These are phyloP conservation scores for Nasonia vitripennis DNA, from an alignment of 1,140 invertebrate genomes.

Conservation along the genomic window DNA sequence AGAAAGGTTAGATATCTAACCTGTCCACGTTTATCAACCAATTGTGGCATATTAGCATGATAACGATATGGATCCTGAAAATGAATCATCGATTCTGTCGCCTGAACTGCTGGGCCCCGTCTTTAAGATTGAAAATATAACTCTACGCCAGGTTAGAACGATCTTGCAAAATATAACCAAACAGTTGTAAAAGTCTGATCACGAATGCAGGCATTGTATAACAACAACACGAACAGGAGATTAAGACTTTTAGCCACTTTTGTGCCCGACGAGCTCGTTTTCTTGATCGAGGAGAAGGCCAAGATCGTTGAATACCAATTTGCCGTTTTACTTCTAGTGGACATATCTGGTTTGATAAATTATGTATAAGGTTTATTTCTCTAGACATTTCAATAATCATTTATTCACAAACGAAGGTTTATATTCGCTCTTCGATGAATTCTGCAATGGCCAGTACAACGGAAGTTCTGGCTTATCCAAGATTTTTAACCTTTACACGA, in stretches of 20 bases:
- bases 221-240: constrained; percentile 38
- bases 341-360: constrained; percentile 53
- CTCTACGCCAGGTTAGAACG: constrained; percentile 59
- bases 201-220: constrained; percentile 49
- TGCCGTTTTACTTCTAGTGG: constrained; percentile 53
- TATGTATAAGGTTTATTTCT: background rate
- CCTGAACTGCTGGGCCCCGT: constrained; percentile 61
- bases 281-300: constrained; percentile 43
- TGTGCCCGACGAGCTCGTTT: constrained; percentile 60
- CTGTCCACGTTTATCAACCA: background rate
- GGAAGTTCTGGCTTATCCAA: constrained; percentile 60
- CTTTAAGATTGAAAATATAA: constrained; percentile 49
- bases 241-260: constrained; percentile 58
- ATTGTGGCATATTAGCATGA: background rate
- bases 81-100: constrained; percentile 43
- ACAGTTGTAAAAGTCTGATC: background rate
- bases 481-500: constrained; percentile 60
- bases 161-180: background rate
- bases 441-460: constrained; percentile 54
- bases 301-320: constrained; percentile 27
- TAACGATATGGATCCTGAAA: no score
- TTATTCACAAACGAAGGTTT: constrained; percentile 52
- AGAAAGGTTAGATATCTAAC: background rate
- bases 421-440: constrained; percentile 57
- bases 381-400: constrained; percentile 12